These are phyloP conservation scores for Peromyscus californicus DNA, from an alignment of 2,113 vertebrate genomes.

Conservation along the genomic window DNA sequence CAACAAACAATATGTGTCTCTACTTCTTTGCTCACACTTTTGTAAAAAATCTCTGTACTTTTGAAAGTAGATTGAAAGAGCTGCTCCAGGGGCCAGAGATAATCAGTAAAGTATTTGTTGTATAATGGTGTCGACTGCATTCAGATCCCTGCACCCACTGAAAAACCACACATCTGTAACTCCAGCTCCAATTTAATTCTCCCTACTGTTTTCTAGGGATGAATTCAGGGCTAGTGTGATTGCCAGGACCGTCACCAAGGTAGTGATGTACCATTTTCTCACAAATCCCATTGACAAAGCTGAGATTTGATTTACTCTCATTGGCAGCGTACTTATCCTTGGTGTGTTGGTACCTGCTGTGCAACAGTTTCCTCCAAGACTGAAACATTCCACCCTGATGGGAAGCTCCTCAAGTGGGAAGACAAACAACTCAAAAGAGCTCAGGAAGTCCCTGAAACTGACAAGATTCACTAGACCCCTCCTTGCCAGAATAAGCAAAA, in stretches of 20 bases:
- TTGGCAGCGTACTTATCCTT: neutral
- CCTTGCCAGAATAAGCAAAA: neutral
- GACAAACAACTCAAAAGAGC: neutral
- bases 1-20: neutral
- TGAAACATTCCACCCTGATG: neutral
- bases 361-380: neutral
- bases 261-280: neutral
- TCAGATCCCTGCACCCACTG: too few species aligned
- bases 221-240: neutral
- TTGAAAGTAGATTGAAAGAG: neutral
- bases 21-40: neutral
- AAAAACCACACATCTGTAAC: neutral
- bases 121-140: too few species aligned
- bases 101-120: too few species aligned
- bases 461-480: neutral
- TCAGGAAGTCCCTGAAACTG: neutral
- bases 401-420: neutral
- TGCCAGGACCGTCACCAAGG: neutral
- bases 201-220: neutral
- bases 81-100: too few species aligned
- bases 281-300: neutral
- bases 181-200: too few species aligned
- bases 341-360: neutral
- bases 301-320: neutral
- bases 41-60: neutral